Percentiles rank a stretch among this genome's conserved stretches.
phyloP scores from a whole-genome alignment of 2,888 invertebrate species.

The Caenorhabditis sulstoni region DNA sequence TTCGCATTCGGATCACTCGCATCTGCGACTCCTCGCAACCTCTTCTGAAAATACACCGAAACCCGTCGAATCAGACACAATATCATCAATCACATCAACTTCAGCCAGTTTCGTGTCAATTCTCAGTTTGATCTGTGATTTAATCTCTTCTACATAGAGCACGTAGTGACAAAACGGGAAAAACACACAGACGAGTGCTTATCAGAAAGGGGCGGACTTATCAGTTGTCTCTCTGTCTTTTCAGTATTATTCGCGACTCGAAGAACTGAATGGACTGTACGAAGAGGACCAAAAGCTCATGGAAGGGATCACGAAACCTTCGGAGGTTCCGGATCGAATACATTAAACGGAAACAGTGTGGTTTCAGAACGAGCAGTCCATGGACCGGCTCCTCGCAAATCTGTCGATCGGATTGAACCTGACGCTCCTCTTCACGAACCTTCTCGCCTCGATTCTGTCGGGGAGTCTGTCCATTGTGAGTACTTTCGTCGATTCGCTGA shows the following conservation, averaged over 20 bases:
- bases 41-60: no score
- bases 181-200: constrained; percentile 22
- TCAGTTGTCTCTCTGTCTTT: constrained; percentile 24
- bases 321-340: constrained; percentile 33
- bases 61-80: no score
- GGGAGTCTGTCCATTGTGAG: constrained; percentile 83
- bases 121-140: no score
- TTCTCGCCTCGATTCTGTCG: constrained; percentile 81
- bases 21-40: no score
- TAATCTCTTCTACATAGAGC: neutral
- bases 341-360: neutral
- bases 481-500: constrained; percentile 82
- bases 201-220: constrained; percentile 16
- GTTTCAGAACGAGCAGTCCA: constrained; percentile 58
- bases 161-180: constrained; percentile 18
- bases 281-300: constrained; percentile 62
- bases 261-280: constrained; percentile 61
- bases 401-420: constrained; percentile 75
- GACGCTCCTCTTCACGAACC: constrained; percentile 73
- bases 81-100: no score
- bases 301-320: constrained; percentile 49
- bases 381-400: constrained; percentile 71
- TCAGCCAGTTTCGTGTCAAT: no score
- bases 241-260: constrained; percentile 66
- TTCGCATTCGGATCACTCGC: no score